phyloP scores from a whole-genome alignment of 2,113 vertebrate species.

The Halichoeres trimaculatus region DNA sequence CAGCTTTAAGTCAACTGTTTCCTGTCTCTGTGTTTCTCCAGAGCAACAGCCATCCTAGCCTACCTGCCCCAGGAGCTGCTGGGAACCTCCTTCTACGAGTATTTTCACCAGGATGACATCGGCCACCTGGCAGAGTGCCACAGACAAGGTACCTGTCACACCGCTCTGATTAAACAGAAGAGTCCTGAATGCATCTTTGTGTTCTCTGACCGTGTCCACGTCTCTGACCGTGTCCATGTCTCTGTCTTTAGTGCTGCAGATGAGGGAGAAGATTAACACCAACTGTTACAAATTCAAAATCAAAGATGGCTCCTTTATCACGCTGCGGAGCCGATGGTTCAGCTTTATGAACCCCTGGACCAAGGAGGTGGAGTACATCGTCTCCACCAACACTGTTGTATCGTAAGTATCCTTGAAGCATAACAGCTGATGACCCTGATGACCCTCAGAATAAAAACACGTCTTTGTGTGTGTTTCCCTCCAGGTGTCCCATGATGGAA shows the following conservation, averaged over 20 bases:
- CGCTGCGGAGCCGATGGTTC: slow-evolving; percentile 97
- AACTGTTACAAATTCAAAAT: slow-evolving; percentile 99
- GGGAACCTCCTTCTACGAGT: slow-evolving; percentile 98
- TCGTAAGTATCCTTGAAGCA: slow-evolving; percentile 87
- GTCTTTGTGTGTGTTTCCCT: neutral
- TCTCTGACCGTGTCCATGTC: neutral
- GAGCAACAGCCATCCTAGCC: slow-evolving; percentile 96
- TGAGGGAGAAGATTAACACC: slow-evolving; percentile 96
- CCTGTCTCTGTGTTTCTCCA: slow-evolving; percentile 57
- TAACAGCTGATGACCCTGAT: neutral
- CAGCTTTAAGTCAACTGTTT: neutral
- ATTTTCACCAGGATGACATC: slow-evolving; percentile 99
- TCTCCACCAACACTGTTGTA: slow-evolving; percentile 97
- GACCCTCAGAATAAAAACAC: no score
- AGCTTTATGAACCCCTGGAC: slow-evolving; percentile 99
- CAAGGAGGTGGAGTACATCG: slow-evolving; percentile 99
- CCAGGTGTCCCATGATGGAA: slow-evolving; percentile 84
- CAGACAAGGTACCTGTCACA: slow-evolving; percentile 88
- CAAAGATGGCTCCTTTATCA: slow-evolving; percentile 99
- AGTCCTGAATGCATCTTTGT: neutral
- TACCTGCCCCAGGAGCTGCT: slow-evolving; percentile 98
- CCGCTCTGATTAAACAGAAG: neutral
- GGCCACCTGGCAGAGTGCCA: slow-evolving; percentile 96
- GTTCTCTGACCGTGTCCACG: neutral
- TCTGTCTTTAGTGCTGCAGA: slow-evolving; percentile 90